Conservation (phyloP, 2,113 vertebrate genomes). For the Phainopepla nitens region DNA sequence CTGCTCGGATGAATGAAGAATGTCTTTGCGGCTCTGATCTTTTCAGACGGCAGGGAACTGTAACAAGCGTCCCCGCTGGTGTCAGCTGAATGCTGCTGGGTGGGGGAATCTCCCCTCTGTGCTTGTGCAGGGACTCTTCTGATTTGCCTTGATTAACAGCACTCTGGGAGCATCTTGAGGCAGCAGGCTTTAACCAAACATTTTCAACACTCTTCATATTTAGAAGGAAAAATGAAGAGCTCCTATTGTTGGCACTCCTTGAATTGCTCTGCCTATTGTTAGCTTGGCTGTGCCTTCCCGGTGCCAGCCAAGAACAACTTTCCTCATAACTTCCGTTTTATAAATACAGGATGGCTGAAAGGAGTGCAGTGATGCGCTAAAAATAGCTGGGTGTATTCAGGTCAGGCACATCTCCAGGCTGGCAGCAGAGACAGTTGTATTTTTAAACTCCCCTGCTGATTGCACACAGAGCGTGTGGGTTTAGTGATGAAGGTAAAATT, state of each 20-base stretch:
- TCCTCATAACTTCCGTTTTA: constrained; percentile 2
- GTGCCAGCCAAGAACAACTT: constrained; percentile 33
- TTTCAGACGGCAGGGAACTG: not conserved
- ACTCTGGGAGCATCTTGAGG: not conserved
- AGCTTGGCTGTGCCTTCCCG: not conserved
- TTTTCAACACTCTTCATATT: not conserved
- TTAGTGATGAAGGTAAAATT: not conserved
- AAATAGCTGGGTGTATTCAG: not conserved
- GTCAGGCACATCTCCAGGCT: constrained; percentile 22
- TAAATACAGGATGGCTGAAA: not conserved
- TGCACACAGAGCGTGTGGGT: not conserved
- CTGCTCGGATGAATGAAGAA: not conserved
- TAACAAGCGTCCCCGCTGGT: not conserved
- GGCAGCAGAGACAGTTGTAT: not conserved
- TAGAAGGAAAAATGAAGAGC: not conserved
- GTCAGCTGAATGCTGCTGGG: not conserved
- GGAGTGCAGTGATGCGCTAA: not conserved
- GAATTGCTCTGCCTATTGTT: not conserved
- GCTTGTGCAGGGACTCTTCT: not conserved
- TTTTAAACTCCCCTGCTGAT: not conserved
- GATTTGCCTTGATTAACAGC: not conserved
- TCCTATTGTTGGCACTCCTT: not conserved
- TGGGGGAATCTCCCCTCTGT: not conserved
- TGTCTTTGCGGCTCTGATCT: not conserved
- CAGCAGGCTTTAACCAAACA: not conserved